Conservation (phyloP, 2,888 invertebrate genomes). For the Agonopterix subpropinquella region DNA sequence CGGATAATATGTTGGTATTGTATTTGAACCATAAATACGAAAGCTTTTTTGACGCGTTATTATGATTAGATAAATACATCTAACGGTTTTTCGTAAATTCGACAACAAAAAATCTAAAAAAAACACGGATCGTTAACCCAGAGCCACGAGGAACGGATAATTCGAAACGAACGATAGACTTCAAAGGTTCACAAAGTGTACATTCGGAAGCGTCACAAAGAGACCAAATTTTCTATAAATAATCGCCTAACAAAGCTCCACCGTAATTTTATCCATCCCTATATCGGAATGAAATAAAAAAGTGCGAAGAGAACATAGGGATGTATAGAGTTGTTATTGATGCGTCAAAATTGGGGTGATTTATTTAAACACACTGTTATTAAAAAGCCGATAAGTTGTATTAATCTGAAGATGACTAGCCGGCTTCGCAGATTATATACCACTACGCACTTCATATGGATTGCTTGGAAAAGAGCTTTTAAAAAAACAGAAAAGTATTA, state of each 20-base stretch:
- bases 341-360: slow-evolving; percentile 4
- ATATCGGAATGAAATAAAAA: slow-evolving; percentile 68
- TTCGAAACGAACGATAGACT: slow-evolving; percentile 37
- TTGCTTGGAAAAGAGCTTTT: no score
- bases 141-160: slow-evolving; percentile 41
- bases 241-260: slow-evolving; percentile 65
- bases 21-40: neutral
- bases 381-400: no score
- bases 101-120: slow-evolving; percentile 19
- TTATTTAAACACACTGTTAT: neutral
- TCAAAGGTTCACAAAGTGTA: slow-evolving; percentile 27
- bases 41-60: neutral
- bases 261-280: slow-evolving; percentile 70
- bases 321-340: slow-evolving; percentile 34
- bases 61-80: neutral
- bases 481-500: no score
- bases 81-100: neutral
- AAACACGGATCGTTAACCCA: slow-evolving; percentile 35
- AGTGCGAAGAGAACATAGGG: slow-evolving; percentile 30
- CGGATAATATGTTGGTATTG: neutral
- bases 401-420: no score
- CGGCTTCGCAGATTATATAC: no score
- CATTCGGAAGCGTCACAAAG: slow-evolving; percentile 64
- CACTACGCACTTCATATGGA: no score
- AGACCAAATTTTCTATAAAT: slow-evolving; percentile 72